Conservation (phyloP, 2,888 invertebrate species). For the Amphiduros pacificus region DNA sequence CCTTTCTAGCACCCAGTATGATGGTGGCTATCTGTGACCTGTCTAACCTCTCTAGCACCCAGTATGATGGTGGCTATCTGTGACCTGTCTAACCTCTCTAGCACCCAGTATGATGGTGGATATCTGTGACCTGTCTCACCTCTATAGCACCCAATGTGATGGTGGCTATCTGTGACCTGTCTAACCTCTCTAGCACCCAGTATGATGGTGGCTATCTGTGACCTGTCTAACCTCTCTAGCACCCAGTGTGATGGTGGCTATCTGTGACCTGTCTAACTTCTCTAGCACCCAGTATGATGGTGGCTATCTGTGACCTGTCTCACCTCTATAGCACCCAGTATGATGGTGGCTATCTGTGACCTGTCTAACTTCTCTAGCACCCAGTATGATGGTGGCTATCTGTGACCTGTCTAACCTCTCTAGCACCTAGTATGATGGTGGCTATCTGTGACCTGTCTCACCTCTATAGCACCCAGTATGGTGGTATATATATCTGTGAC, state of each 20-base stretch:
- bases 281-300: conserved; percentile 93
- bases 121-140: no score
- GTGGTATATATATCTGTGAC: no score
- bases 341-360: conserved; percentile 95
- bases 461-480: no score
- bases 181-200: conserved; percentile 88
- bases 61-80: conserved; percentile 97
- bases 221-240: conserved; percentile 98
- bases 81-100: conserved; percentile 99
- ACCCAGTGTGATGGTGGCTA: conserved; percentile 95
- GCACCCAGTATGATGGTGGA: no score
- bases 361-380: conserved; percentile 88
- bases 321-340: conserved; percentile 98
- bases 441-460: conserved; percentile 97
- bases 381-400: conserved; percentile 94
- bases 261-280: conserved; percentile 89
- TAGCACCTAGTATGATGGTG: conserved; percentile 92
- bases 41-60: conserved; percentile 86
- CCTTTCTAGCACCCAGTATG: no score
- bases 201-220: conserved; percentile 96
- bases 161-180: no score
- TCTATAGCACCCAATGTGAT: no score
- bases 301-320: conserved; percentile 94
- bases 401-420: conserved; percentile 99
- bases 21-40: no score